Percentiles rank a stretch among this genome's conserved stretches.
These are phyloP conservation scores for Anarhynchus alexandrinus DNA, from an alignment of 2,113 vertebrate species.

Conservation along the genomic window DNA sequence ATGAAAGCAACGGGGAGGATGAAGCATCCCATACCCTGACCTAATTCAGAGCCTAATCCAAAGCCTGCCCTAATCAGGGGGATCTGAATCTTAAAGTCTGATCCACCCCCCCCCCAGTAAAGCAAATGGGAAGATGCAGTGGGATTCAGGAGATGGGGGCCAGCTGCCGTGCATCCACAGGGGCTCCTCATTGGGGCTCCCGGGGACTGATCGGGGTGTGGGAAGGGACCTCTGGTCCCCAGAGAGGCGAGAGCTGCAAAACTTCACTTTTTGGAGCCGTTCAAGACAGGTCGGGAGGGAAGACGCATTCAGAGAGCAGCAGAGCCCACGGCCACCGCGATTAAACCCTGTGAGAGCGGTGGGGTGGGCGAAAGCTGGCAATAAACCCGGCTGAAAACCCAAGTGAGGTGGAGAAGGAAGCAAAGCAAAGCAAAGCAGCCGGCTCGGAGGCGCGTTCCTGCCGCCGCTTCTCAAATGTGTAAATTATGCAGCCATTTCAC, in stretches of 20 bases:
- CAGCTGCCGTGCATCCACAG: neutral
- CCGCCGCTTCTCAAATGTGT: neutral
- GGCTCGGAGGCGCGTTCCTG: neutral
- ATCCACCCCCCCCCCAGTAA: neutral
- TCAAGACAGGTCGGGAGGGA: neutral
- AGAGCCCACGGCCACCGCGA: rapidly evolving
- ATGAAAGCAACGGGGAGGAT: rapidly evolving
- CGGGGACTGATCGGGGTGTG: rapidly evolving
- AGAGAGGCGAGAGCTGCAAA: rapidly evolving
- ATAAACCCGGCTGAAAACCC: neutral
- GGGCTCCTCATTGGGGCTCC: neutral
- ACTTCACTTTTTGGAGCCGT: neutral
- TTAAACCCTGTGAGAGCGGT: neutral
- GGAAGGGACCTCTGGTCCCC: neutral
- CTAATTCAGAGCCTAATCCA: constrained; percentile 36
- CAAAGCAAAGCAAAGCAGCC: neutral
- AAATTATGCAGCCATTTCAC: constrained; percentile 64
- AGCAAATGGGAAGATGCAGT: neutral
- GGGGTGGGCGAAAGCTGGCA: neutral
- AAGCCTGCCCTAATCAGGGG: neutral
- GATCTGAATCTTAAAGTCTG: neutral
- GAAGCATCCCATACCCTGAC: neutral
- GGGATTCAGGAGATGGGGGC: neutral
- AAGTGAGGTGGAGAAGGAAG: neutral
- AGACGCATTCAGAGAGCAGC: neutral